Evolutionary conservation across 2,797 vertebrate genomes (phyloP).

Genomic region (Poeciliopsis gracilis): DNA sequence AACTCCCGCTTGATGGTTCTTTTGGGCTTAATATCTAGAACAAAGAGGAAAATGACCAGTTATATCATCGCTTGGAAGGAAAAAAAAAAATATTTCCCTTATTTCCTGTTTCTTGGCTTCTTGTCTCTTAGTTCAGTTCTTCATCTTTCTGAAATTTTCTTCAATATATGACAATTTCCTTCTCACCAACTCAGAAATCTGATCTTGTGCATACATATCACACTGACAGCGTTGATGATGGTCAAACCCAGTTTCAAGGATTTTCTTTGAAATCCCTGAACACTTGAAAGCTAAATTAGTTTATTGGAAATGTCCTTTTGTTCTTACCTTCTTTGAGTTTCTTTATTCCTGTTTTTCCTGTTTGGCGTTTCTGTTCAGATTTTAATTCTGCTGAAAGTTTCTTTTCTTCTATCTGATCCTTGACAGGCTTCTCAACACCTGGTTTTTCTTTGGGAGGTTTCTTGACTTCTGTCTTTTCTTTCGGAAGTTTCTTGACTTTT

Average conservation of each 20-base stretch:
- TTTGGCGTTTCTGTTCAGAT: slow-evolving; percentile 20
- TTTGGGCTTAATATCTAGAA: slow-evolving; percentile 43
- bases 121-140: neutral
- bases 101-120: neutral
- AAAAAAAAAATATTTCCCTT: neutral
- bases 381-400: neutral
- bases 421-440: slow-evolving; percentile 1
- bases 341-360: neutral
- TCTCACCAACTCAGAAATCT: neutral
- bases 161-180: neutral
- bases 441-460: neutral
- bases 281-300: too few relatives aligned
- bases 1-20: slow-evolving; percentile 36
- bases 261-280: too few relatives aligned
- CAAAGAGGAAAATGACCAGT: neutral
- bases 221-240: too few relatives aligned
- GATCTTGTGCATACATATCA: too few relatives aligned
- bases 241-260: too few relatives aligned
- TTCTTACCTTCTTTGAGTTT: neutral
- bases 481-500: neutral
- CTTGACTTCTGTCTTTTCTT: neutral
- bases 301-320: neutral
- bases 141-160: neutral
- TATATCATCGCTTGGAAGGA: neutral
- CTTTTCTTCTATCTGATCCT: slow-evolving; percentile 1